phyloP scores from a whole-genome alignment of 2,888 invertebrate species.

The Phyllotreta cruciferae region DNA sequence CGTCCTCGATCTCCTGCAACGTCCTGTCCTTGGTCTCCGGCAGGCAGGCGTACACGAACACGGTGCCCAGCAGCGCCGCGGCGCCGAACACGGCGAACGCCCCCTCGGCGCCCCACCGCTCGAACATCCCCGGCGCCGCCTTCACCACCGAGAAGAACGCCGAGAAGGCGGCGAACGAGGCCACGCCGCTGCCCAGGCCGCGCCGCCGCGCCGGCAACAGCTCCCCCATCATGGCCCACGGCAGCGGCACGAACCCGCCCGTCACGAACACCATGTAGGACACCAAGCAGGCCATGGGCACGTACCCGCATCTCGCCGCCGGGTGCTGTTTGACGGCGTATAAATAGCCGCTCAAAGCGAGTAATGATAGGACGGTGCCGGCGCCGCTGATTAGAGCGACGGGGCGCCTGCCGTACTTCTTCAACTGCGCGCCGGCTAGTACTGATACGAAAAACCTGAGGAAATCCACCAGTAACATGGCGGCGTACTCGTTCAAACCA shows the following conservation, averaged over 20 bases:
- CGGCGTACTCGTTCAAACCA: conserved; percentile 70
- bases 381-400: conserved; percentile 71
- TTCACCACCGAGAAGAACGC: conserved; percentile 74
- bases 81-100: conserved; percentile 71
- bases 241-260: conserved; percentile 63
- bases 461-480: conserved; percentile 70
- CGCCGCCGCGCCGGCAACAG: conserved; percentile 65
- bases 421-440: conserved; percentile 69
- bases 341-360: conserved; percentile 41
- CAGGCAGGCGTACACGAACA: conserved; percentile 66
- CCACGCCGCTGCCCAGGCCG: conserved; percentile 72
- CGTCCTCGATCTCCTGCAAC: conserved; percentile 72
- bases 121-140: conserved; percentile 69
- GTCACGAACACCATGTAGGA: conserved; percentile 68
- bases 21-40: conserved; percentile 77
- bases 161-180: conserved; percentile 69
- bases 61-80: conserved; percentile 66
- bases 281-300: conserved; percentile 62
- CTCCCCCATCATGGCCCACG: conserved; percentile 80
- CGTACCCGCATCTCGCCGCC: conserved; percentile 45
- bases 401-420: conserved; percentile 68
- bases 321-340: conserved; percentile 41
- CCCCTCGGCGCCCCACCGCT: conserved; percentile 64
- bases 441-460: conserved; percentile 69
- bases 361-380: conserved; percentile 68